phyloP scores from a whole-genome alignment of 2,888 invertebrate species.

The Drosophila neonasuta region DNA sequence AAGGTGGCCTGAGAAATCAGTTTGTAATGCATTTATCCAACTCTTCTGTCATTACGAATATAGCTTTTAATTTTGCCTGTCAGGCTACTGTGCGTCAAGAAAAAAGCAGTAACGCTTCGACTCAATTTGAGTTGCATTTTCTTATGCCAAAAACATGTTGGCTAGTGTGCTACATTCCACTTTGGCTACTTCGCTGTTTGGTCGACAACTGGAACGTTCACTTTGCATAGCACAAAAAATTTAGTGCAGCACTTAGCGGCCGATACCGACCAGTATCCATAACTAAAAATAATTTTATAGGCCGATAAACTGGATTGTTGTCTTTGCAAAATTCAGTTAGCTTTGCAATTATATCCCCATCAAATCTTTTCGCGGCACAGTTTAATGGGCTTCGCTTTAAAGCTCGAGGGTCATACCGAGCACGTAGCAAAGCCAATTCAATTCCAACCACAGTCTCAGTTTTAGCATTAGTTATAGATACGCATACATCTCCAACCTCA shows the following conservation, averaged over 20 bases:
- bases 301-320: conserved; percentile 6
- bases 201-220: conserved; percentile 65
- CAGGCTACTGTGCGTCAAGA: conserved; percentile 67
- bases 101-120: conserved; percentile 58
- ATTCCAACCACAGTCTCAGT: not conserved
- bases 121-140: conserved; percentile 50
- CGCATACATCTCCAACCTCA: no score
- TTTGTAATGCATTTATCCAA: conserved; percentile 33
- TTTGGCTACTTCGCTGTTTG: conserved; percentile 15
- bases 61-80: conserved; percentile 46
- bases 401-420: conserved; percentile 65
- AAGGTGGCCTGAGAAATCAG: conserved; percentile 30
- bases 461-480: conserved; percentile 3
- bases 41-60: conserved; percentile 54
- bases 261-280: conserved; percentile 23
- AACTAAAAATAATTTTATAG: conserved; percentile 1
- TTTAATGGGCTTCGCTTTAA: conserved; percentile 63
- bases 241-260: conserved; percentile 27
- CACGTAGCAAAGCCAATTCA: conserved; percentile 43
- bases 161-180: conserved; percentile 69
- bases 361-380: conserved; percentile 50
- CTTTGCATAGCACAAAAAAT: conserved; percentile 63
- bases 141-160: conserved; percentile 60
- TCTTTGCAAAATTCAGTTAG: not conserved
- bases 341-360: conserved; percentile 37